Conservation (phyloP, 2,113 vertebrate genomes). For the Pterocles gutturalis region DNA sequence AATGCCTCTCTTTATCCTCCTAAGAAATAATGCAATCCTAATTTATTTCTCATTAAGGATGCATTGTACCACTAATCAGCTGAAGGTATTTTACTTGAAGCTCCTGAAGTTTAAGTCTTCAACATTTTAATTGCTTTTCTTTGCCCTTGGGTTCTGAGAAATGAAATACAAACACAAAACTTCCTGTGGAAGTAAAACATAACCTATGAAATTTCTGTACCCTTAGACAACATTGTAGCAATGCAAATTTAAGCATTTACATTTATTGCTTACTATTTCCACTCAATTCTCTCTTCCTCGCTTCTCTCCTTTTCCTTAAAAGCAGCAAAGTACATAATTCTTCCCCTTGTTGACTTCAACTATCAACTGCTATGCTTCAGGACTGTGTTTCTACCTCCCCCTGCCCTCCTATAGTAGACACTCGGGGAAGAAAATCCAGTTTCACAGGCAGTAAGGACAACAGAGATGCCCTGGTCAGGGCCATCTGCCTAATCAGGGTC, state of each 20-base stretch:
- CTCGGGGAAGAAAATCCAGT: not conserved
- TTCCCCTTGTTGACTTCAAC: not conserved
- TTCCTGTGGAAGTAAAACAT: conserved; percentile 1
- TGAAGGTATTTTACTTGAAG: conserved; percentile 60
- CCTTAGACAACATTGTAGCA: not conserved
- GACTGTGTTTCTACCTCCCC: not conserved
- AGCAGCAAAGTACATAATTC: not conserved
- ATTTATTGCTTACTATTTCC: not conserved
- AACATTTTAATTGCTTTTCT: conserved; percentile 55
- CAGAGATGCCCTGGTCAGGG: not conserved
- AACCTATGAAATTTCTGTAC: not conserved
- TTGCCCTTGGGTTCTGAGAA: conserved; percentile 56
- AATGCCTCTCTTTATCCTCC: conserved; percentile 14
- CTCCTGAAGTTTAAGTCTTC: conserved; percentile 50
- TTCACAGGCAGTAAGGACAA: not conserved
- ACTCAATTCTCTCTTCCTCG: not conserved
- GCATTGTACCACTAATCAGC: conserved; percentile 53
- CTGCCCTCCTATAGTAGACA: rapidly evolving
- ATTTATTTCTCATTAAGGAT: conserved; percentile 67
- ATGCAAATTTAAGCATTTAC: not conserved
- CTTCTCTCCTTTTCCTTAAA: not conserved
- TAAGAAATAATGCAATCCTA: conserved; percentile 41
- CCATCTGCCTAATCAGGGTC: not conserved
- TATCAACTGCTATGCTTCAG: not conserved
- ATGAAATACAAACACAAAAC: conserved; percentile 33